A percentile compares a stretch with the other conserved stretches of the same genome.
Evolutionary conservation across 2,113 vertebrate species (phyloP).

Genomic region (Laticauda laticaudata): DNA sequence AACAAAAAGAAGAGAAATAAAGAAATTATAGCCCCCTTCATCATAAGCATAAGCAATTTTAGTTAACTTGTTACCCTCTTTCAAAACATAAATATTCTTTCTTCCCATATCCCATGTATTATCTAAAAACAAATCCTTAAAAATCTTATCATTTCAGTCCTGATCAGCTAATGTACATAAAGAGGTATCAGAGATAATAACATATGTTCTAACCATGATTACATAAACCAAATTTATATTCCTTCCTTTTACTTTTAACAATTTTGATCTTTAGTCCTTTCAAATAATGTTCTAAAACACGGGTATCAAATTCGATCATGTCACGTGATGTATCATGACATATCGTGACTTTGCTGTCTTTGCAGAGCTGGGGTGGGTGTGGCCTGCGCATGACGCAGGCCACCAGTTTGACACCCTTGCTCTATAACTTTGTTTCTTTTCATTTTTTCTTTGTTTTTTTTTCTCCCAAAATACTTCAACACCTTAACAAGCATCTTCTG

Average conservation of each 20-base stretch:
- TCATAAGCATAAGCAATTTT: background rate
- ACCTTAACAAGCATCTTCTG: background rate
- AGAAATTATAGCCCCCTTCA: background rate
- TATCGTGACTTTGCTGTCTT: too few relatives aligned
- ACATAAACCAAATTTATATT: background rate
- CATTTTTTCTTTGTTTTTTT: background rate
- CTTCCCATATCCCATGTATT: background rate
- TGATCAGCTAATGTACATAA: background rate
- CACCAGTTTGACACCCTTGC: too few relatives aligned
- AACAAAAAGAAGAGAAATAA: background rate
- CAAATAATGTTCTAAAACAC: background rate
- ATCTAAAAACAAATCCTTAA: background rate
- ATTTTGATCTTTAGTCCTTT: background rate
- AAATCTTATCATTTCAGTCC: background rate
- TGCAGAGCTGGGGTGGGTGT: too few relatives aligned
- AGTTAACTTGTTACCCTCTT: background rate
- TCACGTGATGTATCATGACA: too few relatives aligned
- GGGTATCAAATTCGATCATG: too few relatives aligned
- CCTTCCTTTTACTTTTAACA: background rate
- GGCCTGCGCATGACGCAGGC: too few relatives aligned
- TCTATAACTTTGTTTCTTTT: background rate
- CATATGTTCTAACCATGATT: background rate
- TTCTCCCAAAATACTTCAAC: background rate
- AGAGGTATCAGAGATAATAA: background rate
- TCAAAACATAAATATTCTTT: background rate